Percentiles rank a stretch among this genome's conserved stretches.
These are phyloP conservation scores for Cherax quadricarinatus DNA, from an alignment of 1,140 invertebrate genomes.

Conservation along the genomic window DNA sequence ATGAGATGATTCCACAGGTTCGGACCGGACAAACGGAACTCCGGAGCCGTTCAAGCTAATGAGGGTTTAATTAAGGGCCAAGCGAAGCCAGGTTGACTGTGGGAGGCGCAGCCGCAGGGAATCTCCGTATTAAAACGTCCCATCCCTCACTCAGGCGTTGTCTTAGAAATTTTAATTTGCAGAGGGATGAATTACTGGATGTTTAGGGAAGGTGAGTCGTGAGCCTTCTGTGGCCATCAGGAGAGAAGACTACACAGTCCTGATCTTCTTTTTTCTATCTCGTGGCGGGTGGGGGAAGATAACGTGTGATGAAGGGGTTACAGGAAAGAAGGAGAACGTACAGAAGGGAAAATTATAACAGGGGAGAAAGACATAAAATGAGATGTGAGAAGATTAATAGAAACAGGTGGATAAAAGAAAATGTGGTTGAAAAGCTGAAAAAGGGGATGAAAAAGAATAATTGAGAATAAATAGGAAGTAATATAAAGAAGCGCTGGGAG, in stretches of 20 bases:
- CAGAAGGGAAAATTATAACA: background rate
- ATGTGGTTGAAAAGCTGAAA: background rate
- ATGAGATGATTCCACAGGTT: too few relatives aligned
- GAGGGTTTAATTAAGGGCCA: background rate
- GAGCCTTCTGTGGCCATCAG: background rate
- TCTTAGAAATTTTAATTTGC: constrained; percentile 47
- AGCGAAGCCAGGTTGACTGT: background rate
- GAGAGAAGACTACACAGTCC: background rate
- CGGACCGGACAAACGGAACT: too few relatives aligned
- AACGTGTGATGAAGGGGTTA: background rate
- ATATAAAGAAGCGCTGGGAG: background rate
- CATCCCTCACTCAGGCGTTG: constrained; percentile 41
- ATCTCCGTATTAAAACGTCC: constrained; percentile 49
- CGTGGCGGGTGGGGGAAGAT: too few relatives aligned
- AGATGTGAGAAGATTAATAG: background rate
- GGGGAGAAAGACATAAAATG: background rate
- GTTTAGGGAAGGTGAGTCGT: constrained; percentile 26
- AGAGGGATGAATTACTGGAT: constrained; percentile 23
- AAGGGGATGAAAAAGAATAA: background rate
- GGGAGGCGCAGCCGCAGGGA: background rate
- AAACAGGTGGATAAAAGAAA: background rate
- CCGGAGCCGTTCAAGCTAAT: background rate
- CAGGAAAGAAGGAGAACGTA: background rate
- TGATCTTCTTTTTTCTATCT: too few relatives aligned
- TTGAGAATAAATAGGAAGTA: background rate